These are phyloP conservation scores for Bostrychus sinensis DNA, from an alignment of 2,113 vertebrate genomes.

Conservation along the genomic window DNA sequence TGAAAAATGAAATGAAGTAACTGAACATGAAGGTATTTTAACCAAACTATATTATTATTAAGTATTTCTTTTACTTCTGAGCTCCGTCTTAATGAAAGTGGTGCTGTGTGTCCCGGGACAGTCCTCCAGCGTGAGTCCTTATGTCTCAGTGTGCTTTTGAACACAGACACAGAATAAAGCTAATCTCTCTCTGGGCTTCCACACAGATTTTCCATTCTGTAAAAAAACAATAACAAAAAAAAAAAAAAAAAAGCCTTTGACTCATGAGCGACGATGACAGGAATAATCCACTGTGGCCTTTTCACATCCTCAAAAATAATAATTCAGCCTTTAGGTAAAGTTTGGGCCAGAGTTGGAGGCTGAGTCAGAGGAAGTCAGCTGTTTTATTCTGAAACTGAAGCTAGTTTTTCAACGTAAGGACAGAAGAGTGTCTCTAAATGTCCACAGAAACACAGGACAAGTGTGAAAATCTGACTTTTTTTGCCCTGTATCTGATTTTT, in stretches of 20 bases:
- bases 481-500: too few species aligned
- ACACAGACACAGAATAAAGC: background rate
- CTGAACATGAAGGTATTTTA: too few species aligned
- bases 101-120: background rate
- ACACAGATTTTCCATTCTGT: slow-evolving; percentile 2
- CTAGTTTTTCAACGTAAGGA: background rate
- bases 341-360: background rate
- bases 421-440: background rate
- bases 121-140: background rate
- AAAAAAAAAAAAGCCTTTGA: background rate
- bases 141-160: slow-evolving; percentile 3
- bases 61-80: background rate
- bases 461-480: too few species aligned
- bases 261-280: background rate
- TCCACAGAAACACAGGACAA: background rate
- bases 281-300: background rate
- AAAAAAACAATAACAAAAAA: too few species aligned
- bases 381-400: background rate
- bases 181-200: slow-evolving; percentile 7
- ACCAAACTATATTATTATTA: too few species aligned
- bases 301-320: background rate
- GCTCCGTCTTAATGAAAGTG: background rate
- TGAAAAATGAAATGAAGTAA: too few species aligned
- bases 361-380: background rate
- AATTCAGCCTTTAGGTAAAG: background rate